Conservation (phyloP, 2,113 vertebrate genomes). For the Synodontis membranacea region DNA sequence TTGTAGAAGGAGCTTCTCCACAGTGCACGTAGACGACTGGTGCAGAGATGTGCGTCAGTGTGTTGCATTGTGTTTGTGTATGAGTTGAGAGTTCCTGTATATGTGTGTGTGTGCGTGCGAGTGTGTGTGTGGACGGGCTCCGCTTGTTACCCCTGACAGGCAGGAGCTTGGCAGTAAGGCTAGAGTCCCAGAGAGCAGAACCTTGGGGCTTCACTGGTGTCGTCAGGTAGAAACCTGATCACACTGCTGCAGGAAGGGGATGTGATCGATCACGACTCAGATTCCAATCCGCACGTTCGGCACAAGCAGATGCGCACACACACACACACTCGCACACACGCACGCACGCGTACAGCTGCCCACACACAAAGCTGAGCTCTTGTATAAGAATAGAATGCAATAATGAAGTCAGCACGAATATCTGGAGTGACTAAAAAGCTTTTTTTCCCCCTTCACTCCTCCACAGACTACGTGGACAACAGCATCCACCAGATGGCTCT, state of each 20-base stretch:
- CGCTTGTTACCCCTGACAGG: conserved; percentile 43
- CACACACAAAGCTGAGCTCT: background rate
- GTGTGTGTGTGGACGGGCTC: conserved; percentile 59
- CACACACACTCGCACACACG: conserved; percentile 12
- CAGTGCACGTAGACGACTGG: background rate
- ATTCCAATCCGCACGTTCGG: conserved; percentile 26
- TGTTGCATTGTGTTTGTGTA: conserved; percentile 31
- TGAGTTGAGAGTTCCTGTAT: conserved; percentile 53
- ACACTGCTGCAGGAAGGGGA: conserved; percentile 64
- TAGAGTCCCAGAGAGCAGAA: conserved; percentile 70
- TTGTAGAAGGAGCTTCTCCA: conserved; percentile 1
- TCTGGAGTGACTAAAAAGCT: conserved; percentile 12
- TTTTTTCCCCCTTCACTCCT: background rate
- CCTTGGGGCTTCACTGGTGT: conserved; percentile 67
- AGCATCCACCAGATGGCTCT: conserved; percentile 85
- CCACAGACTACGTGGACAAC: conserved; percentile 83
- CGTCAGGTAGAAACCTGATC: conserved; percentile 76
- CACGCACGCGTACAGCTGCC: background rate
- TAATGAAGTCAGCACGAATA: background rate
- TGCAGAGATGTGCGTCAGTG: conserved; percentile 16
- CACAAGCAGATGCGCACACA: conserved; percentile 1
- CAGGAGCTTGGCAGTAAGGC: conserved; percentile 62
- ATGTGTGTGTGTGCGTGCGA: conserved; percentile 44
- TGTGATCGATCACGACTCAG: conserved; percentile 70
- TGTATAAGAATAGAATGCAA: background rate